Conservation (phyloP, 2,797 vertebrate species). For the Ispidina picta region DNA sequence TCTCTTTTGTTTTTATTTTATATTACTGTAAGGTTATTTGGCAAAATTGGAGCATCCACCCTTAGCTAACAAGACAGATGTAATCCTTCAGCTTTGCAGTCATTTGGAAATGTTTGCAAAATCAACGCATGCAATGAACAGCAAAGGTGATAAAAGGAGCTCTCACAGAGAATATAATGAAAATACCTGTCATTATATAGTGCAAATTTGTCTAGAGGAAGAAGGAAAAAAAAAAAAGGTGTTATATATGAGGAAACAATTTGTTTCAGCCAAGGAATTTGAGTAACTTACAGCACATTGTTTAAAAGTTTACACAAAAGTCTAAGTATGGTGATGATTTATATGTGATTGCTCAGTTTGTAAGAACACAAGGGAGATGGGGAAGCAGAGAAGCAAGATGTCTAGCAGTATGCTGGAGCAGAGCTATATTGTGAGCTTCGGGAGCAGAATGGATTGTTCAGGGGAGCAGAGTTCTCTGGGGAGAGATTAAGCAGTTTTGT, state of each 20-base stretch:
- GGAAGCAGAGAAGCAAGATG: background rate
- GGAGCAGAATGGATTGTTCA: background rate
- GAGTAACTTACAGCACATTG: background rate
- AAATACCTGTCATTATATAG: background rate
- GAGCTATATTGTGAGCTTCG: background rate
- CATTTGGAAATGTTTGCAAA: background rate
- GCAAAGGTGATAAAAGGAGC: background rate
- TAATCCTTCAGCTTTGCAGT: background rate
- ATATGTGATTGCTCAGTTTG: background rate
- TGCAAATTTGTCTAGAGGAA: background rate
- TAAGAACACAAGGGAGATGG: background rate
- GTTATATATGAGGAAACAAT: background rate
- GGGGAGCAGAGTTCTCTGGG: background rate
- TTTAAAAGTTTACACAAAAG: background rate
- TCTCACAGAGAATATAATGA: background rate
- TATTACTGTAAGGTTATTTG: background rate
- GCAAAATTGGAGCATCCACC: background rate
- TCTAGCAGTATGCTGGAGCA: background rate
- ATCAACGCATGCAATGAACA: background rate
- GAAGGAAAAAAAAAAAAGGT: background rate
- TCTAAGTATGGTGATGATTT: background rate
- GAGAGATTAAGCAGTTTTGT: background rate
- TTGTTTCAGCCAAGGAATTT: background rate
- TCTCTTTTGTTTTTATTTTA: background rate
- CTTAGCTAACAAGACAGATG: background rate